Evolutionary conservation across 2,797 vertebrate genomes (phyloP).

Genomic region (Naso thynnoides): DNA sequence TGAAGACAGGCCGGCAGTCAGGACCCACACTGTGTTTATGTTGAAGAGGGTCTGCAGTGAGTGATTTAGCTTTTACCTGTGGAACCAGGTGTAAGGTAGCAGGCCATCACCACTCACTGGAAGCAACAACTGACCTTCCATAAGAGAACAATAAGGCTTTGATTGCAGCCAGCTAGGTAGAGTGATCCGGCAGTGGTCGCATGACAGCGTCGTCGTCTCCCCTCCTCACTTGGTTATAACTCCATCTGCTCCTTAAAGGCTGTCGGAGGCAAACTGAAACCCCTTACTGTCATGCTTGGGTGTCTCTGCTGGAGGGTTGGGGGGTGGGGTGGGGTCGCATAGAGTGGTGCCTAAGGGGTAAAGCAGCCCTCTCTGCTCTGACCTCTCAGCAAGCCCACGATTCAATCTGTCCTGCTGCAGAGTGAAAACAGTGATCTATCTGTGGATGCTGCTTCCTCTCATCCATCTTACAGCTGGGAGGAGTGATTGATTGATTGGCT

Average conservation of each 20-base stretch:
- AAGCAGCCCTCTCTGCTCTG: conserved; percentile 52
- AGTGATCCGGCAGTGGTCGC: conserved; percentile 35
- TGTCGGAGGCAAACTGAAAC: conserved; percentile 50
- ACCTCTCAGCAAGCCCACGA: conserved; percentile 66
- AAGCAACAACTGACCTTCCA: conserved; percentile 1
- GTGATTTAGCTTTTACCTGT: conserved; percentile 16
- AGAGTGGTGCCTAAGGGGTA: conserved; percentile 55
- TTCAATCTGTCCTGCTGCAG: conserved; percentile 60
- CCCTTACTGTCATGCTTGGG: conserved; percentile 67
- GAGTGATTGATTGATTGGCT: conserved; percentile 39
- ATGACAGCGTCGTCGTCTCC: conserved; percentile 16
- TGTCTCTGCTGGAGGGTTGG: conserved; percentile 43
- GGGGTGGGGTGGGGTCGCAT: conserved; percentile 6
- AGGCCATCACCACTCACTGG: not conserved
- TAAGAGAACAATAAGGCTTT: conserved; percentile 14
- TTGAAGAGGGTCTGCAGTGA: not conserved
- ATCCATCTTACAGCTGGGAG: conserved; percentile 61
- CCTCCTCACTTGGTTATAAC: conserved; percentile 41
- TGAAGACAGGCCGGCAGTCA: conserved; percentile 22
- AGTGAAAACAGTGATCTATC: conserved; percentile 72
- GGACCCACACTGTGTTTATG: not conserved
- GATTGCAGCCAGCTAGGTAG: not conserved
- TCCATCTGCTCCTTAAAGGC: conserved; percentile 71
- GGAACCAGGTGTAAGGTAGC: not conserved
- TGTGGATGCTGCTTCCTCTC: conserved; percentile 71